Evolutionary conservation across 2,113 vertebrate genomes (phyloP), one percentile per base, ranked within the genome.

Genomic region (Psilopogon haemacephalus): DNA sequence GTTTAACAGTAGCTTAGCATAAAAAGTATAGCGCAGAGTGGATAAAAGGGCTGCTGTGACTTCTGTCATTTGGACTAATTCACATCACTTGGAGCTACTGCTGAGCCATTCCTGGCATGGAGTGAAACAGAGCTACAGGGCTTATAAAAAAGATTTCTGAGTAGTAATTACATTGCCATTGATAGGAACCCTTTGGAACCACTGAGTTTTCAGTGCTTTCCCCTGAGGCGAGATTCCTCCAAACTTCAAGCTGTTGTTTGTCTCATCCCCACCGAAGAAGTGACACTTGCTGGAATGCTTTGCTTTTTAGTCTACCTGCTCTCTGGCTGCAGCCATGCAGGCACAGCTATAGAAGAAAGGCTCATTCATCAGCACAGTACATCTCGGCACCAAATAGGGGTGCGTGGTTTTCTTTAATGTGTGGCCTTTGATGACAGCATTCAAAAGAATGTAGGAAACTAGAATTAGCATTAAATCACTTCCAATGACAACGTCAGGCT

Each of bases 401-500:
- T 59, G 26, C 35, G 30, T 67, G 42, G 23, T 75, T 87, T 82
- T 80, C 46, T 85, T 93, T 89, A 83, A 80, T 40, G 26, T 68
- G 46, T 80, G 60, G 55, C 33, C 60, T 85, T 83, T 76, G 71
- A 77, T 77, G 50, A 81, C 63, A 81, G 21, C 4, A 4, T 87
- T 73, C 87, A 80, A 60, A 68, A 81, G 42, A 71, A 95, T 92
- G 88, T 91, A 88, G 84, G 78, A 60, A 54, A 89, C 95, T 84
- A 91, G 46, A 80, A 80, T 72, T 71, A 85, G 88, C 30, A 71
- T 83, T 92, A 92, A 91, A 87, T 91, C 89, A 83, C 16, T 67
- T 91, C 64, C 89, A 85, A 83, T 72, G 64, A 83, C 40, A 64
- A 12, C 4, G 2, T 89, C 1, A 0, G 63, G 58, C 50, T 23